Evolutionary conservation across 2,113 vertebrate species (phyloP).

Genomic region (Raja brachyura): DNA sequence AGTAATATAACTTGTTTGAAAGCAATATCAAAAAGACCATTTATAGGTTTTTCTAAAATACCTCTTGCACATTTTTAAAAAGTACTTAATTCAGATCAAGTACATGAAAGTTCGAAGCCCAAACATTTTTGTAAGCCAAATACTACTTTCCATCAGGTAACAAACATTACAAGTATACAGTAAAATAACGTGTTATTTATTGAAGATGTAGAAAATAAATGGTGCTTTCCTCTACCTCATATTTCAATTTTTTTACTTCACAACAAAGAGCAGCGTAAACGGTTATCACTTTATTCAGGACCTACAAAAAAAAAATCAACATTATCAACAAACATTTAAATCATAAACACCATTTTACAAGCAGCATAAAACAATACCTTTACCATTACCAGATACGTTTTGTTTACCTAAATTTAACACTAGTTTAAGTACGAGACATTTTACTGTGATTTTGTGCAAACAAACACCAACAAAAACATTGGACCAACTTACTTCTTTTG

Average conservation of each 20-base stretch:
- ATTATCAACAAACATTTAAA: background rate
- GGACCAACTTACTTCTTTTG: no score
- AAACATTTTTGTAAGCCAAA: background rate
- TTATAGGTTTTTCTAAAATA: background rate
- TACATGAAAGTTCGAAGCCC: background rate
- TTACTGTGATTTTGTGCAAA: background rate
- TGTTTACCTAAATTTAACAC: background rate
- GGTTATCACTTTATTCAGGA: constrained; percentile 97
- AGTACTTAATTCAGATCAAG: background rate
- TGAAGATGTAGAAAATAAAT: background rate
- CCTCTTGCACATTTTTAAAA: background rate
- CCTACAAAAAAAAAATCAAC: constrained; percentile 53
- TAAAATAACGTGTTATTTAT: background rate
- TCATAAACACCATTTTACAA: background rate
- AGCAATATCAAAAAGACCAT: background rate
- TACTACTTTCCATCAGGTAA: background rate
- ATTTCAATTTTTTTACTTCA: constrained; percentile 95
- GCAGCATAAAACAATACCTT: background rate
- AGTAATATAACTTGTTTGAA: background rate
- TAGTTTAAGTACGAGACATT: background rate
- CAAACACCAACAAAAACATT: background rate
- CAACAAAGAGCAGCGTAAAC: constrained; percentile 95
- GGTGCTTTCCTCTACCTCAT: constrained; percentile 71
- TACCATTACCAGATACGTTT: background rate
- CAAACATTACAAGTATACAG: background rate